Evolutionary conservation across 2,888 invertebrate species (phyloP).

Genomic region (Leptarthrus brevirostris): DNA sequence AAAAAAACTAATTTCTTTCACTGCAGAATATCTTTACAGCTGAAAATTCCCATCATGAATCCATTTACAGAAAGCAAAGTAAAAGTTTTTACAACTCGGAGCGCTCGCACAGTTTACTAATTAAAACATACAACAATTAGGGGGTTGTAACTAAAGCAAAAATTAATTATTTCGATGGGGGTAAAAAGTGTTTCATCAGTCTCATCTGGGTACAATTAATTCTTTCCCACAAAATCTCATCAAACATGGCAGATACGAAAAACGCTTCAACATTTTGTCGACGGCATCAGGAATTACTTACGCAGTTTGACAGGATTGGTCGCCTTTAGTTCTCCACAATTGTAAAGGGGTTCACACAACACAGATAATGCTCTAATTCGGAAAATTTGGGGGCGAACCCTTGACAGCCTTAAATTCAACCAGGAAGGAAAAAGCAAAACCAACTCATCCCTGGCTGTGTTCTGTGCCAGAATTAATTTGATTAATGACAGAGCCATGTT

Average conservation of each 20-base stretch:
- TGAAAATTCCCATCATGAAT: not conserved
- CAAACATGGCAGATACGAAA: constrained; percentile 2
- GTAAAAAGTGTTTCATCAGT: not conserved
- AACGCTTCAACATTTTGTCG: not conserved
- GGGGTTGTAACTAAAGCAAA: not conserved
- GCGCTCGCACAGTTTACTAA: not conserved
- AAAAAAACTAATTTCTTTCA: too few relatives aligned
- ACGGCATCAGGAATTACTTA: not conserved
- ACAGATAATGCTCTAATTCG: not conserved
- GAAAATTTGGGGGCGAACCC: constrained; percentile 6
- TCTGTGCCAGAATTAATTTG: constrained; percentile 52
- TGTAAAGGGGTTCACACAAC: not conserved
- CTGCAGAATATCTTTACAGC: not conserved
- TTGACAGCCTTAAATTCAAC: constrained; percentile 12
- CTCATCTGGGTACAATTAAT: constrained; percentile 6
- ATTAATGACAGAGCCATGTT: constrained; percentile 52
- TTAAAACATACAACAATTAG: not conserved
- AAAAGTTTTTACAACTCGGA: not conserved
- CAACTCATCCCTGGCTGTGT: not conserved
- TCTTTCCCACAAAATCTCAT: constrained; percentile 8
- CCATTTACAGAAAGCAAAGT: not conserved
- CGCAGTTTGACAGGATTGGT: not conserved
- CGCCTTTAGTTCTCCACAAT: not conserved
- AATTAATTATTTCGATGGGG: constrained; percentile 13
- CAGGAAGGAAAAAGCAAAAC: constrained; percentile 1